phyloP scores from a whole-genome alignment of 2,113 vertebrate species.

The Ophthalmolycus amberensis region DNA sequence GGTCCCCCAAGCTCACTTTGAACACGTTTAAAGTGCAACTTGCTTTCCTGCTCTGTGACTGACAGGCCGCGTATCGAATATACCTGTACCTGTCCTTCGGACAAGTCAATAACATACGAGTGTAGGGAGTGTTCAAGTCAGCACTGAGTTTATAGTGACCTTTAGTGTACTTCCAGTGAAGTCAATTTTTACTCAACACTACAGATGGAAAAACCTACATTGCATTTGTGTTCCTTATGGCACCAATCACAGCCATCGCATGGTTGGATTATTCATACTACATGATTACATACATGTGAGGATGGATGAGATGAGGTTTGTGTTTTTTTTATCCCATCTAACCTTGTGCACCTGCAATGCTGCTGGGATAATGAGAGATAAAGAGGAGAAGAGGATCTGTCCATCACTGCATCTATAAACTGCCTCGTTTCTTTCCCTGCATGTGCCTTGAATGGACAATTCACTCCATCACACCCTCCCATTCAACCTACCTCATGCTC shows the following conservation, averaged over 20 bases:
- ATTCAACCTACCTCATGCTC: constrained; percentile 16
- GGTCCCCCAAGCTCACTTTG: constrained; percentile 34
- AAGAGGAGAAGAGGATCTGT: constrained; percentile 18
- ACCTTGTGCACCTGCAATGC: constrained; percentile 70
- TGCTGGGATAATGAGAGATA: constrained; percentile 33
- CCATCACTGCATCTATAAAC: constrained; percentile 70
- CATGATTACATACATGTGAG: background rate
- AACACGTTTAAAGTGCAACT: constrained; percentile 11
- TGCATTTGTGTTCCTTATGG: background rate
- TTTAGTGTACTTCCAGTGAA: background rate
- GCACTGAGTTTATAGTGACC: background rate
- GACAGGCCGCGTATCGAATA: constrained; percentile 19
- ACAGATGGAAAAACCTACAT: background rate
- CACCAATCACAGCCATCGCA: background rate
- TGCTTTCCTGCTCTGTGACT: constrained; percentile 28
- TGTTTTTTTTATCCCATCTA: background rate
- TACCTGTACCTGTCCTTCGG: background rate
- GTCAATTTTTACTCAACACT: background rate
- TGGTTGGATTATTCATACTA: background rate
- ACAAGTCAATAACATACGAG: background rate
- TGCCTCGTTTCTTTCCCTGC: constrained; percentile 38
- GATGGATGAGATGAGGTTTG: background rate
- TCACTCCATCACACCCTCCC: constrained; percentile 37
- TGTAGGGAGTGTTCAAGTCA: background rate
- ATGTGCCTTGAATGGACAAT: constrained; percentile 60